Evolutionary conservation across 2,888 invertebrate species (phyloP), one percentile per base, ranked within the genome.

Genomic region (Drosophila falleni): DNA sequence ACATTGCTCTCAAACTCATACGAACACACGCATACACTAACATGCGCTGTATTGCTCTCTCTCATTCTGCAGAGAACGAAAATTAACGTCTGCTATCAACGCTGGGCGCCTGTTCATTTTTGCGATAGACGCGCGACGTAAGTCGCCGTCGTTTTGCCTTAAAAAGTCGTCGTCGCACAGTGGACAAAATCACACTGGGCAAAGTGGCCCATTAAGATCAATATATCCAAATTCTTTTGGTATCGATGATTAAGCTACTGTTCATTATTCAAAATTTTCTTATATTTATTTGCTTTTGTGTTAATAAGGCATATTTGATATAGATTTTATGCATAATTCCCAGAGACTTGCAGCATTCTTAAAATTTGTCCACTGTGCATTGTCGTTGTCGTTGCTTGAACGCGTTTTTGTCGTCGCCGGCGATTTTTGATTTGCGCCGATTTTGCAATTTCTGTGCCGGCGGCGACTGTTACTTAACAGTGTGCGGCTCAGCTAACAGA

Each of bases 91-190:
- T 56, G 49, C 72, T 73, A 8, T 5, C 10, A 33, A 29, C 62
- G 51, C 88, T 91, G 91, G 33, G 80, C 74, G 81, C 91, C 92
- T 91, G 90, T 89, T 91, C 70, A 71, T 87, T 89, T 91, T 91
- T 91, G 91, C 91, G 92, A 92, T 91, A 91, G 92, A 92, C 92
- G 92, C 91, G 92, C 91, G 90, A 90, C 91, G 85, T 89, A 87
- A 84, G 89, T 85, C 89, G 89, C 87, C 89, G 83, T 84, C 84
- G 89, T 86, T 86, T 86, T 75, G 86, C 76, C 74, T 79, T 66
- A 81, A 82, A 81, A 84, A 86, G 84, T 87, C 85, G 79, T 84
- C 82, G 86, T 71, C 71, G 85, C 74, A 73, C 74, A 71, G 65
- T 89, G 79, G 79, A 66, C 65, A 60, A 51, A 54, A 54, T 50